A percentile compares a stretch with the other conserved stretches of the same genome.
Conservation (phyloP, 2,797 vertebrate genomes). For the Oreonectes daqikongensis region DNA sequence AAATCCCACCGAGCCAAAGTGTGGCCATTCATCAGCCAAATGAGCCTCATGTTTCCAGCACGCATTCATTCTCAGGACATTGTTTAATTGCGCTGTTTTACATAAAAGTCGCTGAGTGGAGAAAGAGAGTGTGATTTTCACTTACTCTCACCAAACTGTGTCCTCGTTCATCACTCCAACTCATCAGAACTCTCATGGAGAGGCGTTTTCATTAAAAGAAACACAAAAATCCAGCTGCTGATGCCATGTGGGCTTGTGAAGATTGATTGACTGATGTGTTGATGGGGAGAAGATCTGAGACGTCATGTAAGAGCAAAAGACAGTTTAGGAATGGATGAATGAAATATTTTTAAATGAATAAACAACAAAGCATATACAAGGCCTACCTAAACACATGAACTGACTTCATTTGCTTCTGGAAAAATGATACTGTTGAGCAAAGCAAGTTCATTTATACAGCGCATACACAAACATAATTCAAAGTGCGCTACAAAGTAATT, state of each 20-base stretch:
- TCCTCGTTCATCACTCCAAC: slow-evolving; percentile 61
- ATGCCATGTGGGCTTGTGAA: slow-evolving; percentile 27
- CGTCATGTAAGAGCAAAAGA: slow-evolving; percentile 10
- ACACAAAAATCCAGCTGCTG: slow-evolving; percentile 28
- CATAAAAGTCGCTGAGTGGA: slow-evolving; percentile 73
- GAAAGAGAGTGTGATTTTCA: slow-evolving; percentile 65
- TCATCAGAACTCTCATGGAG: slow-evolving; percentile 40
- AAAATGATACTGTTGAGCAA: background rate
- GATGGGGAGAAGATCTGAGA: slow-evolving; percentile 18
- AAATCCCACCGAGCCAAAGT: slow-evolving; percentile 45
- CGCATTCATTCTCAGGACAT: slow-evolving; percentile 68
- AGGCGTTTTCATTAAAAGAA: slow-evolving; percentile 36
- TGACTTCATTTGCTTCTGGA: background rate
- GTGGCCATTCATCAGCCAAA: slow-evolving; percentile 69
- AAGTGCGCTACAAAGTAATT: no score
- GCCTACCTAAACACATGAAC: slow-evolving; percentile 9
- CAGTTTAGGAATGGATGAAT: slow-evolving; percentile 11
- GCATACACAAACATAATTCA: no score
- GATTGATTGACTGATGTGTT: slow-evolving; percentile 45
- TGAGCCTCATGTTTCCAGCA: slow-evolving; percentile 65
- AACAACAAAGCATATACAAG: background rate
- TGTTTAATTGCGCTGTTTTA: slow-evolving; percentile 69
- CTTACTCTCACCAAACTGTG: slow-evolving; percentile 60
- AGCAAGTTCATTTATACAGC: no score
- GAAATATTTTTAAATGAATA: slow-evolving; percentile 22